Base-by-base conservation (phyloP, 2,888 invertebrate genomes). In the Masnerella sp. region DNA sequence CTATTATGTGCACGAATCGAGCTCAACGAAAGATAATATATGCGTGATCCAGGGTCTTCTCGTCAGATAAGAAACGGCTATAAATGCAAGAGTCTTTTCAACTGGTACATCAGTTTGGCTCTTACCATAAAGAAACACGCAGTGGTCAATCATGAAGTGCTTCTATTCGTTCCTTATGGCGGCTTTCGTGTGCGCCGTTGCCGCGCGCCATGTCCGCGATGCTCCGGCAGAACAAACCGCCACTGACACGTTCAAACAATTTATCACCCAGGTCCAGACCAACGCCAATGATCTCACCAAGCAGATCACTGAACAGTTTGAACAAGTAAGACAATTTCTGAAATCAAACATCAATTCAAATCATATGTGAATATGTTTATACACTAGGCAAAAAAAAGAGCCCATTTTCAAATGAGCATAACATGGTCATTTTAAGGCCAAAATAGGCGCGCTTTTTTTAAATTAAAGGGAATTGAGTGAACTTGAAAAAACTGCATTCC, bases 231-330 rank as follows among this genome's bases (percentile, higher is more conserved):
- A 75, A 9, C 61, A 58, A 7, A 47, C 59, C 22, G 12, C 72
- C 5, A 59, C 56, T 18, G 77, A 81, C 42, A 54, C 77, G 0
- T 2, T 75, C 25, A 80, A 79, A 61, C 82, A 84, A 0, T 36
- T 82, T 8, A 80, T 86, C 18, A 76, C 8, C 14, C 78, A 81
- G 20, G 85, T 85, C 3, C 82, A 85, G 43, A 38, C 70, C 2
- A 80, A 78, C 30, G 81, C 85, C 30, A 79, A 78, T 18, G 78
- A 77, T 14, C 62, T 87, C 7, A 79, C 81, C 2, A 75, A 76
- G 20, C 81, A 85, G 34, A 78, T 86, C 79, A 80, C 58, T 67
- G 82, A 25, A 71, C 82, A 68, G 20, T 45, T 74, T 8, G 74
- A 74, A 58, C 30, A 62, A 40, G 74, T 73, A 58, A 68, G 68